Evolutionary conservation across 2,113 vertebrate genomes (phyloP).

Genomic region (Tenebrosternarchus preto): DNA sequence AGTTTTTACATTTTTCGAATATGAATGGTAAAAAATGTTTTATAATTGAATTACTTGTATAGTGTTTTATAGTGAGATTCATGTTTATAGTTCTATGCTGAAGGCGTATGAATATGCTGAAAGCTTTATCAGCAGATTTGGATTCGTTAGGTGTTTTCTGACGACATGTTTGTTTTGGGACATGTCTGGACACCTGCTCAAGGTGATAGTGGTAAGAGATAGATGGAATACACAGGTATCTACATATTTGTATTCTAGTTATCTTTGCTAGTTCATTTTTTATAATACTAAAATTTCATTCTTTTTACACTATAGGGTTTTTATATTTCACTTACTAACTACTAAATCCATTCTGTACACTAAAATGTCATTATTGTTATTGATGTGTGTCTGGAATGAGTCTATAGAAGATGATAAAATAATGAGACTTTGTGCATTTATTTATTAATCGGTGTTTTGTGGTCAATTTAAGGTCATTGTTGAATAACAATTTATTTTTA

Average conservation of each 20-base stretch:
- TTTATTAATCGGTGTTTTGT: conserved; percentile 22
- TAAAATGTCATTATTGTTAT: background rate
- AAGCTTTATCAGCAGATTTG: background rate
- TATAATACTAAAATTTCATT: conserved; percentile 9
- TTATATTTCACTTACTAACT: background rate
- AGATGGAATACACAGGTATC: background rate
- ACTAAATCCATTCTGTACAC: background rate
- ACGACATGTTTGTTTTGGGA: background rate
- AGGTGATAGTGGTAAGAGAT: background rate
- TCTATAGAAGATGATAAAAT: background rate
- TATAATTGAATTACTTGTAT: background rate
- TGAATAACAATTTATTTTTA: background rate
- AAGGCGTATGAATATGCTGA: conserved; percentile 6
- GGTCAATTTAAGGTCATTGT: background rate
- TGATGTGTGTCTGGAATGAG: background rate
- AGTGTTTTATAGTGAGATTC: background rate
- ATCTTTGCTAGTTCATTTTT: too few relatives aligned
- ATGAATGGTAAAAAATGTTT: conserved; percentile 12
- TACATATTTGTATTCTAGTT: too few relatives aligned
- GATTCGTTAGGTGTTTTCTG: background rate
- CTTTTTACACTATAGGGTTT: background rate
- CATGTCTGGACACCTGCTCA: conserved; percentile 2
- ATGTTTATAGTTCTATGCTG: conserved; percentile 3
- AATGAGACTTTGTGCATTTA: conserved; percentile 14
- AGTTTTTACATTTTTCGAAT: background rate